phyloP scores from a whole-genome alignment of 1,140 invertebrate species.

The Bombus haemorrhoidalis region DNA sequence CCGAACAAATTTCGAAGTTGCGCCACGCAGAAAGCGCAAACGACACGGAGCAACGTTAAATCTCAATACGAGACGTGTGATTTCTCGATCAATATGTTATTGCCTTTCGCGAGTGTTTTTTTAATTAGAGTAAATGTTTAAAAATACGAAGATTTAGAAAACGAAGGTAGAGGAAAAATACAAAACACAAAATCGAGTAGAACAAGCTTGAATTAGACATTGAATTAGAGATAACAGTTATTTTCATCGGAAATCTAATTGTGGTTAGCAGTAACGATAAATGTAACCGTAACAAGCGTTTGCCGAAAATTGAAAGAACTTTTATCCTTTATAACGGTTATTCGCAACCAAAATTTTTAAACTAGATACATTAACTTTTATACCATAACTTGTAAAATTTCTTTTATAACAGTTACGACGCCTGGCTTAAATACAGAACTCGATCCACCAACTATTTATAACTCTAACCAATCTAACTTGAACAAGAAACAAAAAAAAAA shows the following conservation, averaged over 20 bases:
- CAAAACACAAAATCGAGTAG: background rate
- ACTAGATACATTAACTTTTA: too few species aligned
- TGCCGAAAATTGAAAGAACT: too few species aligned
- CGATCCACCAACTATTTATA: background rate
- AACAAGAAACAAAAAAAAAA: background rate
- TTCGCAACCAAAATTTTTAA: too few species aligned
- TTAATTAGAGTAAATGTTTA: background rate
- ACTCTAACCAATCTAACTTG: background rate
- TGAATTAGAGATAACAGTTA: too few species aligned
- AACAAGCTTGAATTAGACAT: too few species aligned
- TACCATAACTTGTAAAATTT: too few species aligned
- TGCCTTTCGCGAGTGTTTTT: background rate
- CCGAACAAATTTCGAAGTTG: conserved; percentile 4
- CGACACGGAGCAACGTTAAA: conserved; percentile 1
- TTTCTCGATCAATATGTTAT: background rate
- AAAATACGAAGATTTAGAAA: background rate
- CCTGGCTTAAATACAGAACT: background rate
- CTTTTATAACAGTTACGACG: too few species aligned
- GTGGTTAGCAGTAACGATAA: too few species aligned
- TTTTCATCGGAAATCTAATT: too few species aligned
- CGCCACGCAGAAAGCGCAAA: background rate
- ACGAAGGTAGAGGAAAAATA: background rate
- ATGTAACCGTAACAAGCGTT: too few species aligned
- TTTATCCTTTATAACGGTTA: too few species aligned
- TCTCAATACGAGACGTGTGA: background rate